phyloP scores from a whole-genome alignment of 2,797 vertebrate genomes.

The Tolypeutes matacus region DNA sequence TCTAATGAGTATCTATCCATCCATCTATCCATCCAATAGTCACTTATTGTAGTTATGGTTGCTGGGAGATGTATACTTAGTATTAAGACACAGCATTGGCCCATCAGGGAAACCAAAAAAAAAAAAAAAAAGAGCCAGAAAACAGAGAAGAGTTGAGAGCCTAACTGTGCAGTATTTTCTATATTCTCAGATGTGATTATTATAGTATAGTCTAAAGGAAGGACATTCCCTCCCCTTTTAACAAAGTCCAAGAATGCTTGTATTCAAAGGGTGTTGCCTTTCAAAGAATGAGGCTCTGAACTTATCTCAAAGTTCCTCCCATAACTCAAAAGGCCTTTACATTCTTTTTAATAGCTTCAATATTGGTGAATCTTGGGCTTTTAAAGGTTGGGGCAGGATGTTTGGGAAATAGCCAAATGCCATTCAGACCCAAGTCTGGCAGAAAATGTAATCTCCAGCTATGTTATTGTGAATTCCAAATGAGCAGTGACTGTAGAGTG shows the following conservation, averaged over 20 bases:
- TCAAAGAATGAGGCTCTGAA: neutral
- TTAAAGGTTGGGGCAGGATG: neutral
- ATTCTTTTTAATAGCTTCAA: constrained; percentile 22
- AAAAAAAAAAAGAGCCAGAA: constrained; percentile 11
- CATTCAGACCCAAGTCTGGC: neutral
- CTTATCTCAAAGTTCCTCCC: constrained; percentile 16
- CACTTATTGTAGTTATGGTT: neutral
- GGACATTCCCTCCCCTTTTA: neutral
- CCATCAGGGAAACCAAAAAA: neutral
- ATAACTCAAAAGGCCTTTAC: constrained; percentile 39
- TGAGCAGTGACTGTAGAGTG: neutral
- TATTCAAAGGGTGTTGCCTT: neutral
- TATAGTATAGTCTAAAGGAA: neutral
- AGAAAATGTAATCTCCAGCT: neutral
- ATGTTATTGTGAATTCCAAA: neutral
- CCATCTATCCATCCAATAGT: neutral
- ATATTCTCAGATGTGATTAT: neutral
- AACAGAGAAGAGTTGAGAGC: neutral
- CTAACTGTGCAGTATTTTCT: neutral
- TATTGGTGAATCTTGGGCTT: constrained; percentile 20
- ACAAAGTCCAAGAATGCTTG: neutral
- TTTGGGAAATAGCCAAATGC: neutral
- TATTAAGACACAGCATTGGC: neutral
- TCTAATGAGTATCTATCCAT: neutral
- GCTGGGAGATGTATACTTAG: neutral